These are phyloP conservation scores for Alentia gelatinosa DNA, from an alignment of 2,888 invertebrate species.

Conservation along the genomic window DNA sequence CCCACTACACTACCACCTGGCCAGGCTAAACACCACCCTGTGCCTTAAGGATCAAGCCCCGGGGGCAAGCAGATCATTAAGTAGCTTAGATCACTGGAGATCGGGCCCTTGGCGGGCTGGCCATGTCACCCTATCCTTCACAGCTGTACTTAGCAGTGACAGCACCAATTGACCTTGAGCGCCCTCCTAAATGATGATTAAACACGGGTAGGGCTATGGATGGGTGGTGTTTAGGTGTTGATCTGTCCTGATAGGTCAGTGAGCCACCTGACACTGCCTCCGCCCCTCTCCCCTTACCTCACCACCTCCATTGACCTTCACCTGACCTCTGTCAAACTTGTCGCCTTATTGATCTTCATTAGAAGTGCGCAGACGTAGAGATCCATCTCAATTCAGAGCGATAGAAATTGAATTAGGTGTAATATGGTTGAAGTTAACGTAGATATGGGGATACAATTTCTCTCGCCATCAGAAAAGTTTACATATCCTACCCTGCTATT, in stretches of 20 bases:
- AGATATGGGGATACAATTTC: too few relatives aligned
- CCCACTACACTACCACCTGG: not conserved
- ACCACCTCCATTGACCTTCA: not conserved
- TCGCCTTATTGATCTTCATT: not conserved
- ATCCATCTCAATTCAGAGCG: not conserved
- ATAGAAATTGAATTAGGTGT: too few relatives aligned
- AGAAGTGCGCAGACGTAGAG: not conserved
- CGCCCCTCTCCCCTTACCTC: not conserved
- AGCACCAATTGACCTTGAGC: not conserved
- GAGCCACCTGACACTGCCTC: conserved; percentile 1
- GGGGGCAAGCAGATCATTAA: not conserved
- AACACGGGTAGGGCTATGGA: not conserved
- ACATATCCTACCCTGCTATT: too few relatives aligned
- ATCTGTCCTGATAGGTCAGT: not conserved
- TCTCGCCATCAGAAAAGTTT: too few relatives aligned
- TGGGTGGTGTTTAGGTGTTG: not conserved
- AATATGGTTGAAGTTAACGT: too few relatives aligned
- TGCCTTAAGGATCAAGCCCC: conserved; percentile 1
- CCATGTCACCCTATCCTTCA: not conserved
- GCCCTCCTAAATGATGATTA: not conserved
- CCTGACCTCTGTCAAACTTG: not conserved
- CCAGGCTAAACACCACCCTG: not conserved
- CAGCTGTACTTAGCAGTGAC: not conserved
- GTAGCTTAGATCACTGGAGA: not conserved
- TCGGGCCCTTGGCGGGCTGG: not conserved